phyloP scores from a whole-genome alignment of 2,797 vertebrate genomes.

The Chaetophractus vellerosus region DNA sequence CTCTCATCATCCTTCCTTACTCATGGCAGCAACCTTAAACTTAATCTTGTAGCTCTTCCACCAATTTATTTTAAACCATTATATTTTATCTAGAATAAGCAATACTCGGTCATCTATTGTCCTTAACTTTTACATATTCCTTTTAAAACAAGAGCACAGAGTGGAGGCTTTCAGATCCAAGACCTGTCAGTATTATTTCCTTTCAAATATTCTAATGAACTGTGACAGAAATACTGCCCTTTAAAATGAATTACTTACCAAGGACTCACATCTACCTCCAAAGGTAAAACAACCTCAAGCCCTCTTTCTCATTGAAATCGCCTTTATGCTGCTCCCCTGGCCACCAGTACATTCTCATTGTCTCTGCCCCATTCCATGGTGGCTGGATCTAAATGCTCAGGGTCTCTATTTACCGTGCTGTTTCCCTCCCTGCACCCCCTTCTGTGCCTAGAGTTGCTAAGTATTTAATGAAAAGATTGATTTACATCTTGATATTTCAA shows the following conservation, averaged over 20 bases:
- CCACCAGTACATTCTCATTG: background rate
- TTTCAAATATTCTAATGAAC: slow-evolving; percentile 55
- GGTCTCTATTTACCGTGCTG: background rate
- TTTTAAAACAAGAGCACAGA: slow-evolving; percentile 7
- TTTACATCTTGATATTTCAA: slow-evolving; percentile 74
- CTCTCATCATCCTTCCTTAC: background rate
- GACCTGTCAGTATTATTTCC: slow-evolving; percentile 7
- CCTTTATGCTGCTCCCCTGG: background rate
- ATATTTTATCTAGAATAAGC: slow-evolving; percentile 19
- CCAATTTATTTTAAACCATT: background rate
- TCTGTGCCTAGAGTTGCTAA: slow-evolving; percentile 35
- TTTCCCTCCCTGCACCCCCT: background rate
- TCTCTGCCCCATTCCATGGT: background rate
- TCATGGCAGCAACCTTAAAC: background rate
- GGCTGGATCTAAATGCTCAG: background rate
- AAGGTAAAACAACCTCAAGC: background rate
- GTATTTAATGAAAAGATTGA: slow-evolving; percentile 56
- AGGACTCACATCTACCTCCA: background rate
- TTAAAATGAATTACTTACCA: background rate
- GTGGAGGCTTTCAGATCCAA: background rate
- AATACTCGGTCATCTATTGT: background rate
- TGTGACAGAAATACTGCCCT: background rate
- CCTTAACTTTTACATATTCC: background rate
- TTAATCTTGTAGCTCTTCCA: background rate
- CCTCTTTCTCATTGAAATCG: background rate